These are phyloP conservation scores for Pogonus chalceus DNA, from an alignment of 1,140 invertebrate species.

Conservation along the genomic window DNA sequence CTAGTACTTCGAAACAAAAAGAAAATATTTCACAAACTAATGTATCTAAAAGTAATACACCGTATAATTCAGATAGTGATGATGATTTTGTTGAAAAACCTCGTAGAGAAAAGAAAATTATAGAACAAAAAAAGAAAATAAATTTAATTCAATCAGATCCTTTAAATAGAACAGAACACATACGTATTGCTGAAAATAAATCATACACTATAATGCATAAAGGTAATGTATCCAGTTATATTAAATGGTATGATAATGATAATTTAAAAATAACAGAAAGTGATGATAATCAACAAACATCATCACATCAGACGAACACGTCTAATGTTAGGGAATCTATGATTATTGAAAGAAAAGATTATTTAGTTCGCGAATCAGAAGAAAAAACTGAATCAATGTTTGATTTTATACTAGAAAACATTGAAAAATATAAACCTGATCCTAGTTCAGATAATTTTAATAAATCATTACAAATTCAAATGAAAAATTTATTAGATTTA, in stretches of 20 bases:
- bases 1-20: neutral
- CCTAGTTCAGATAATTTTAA: no score
- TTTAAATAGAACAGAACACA: neutral
- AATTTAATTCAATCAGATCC: neutral
- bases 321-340: neutral
- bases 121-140: neutral
- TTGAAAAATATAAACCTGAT: neutral
- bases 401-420: neutral
- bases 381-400: neutral
- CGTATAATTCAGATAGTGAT: neutral
- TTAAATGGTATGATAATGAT: constrained; percentile 2
- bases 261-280: neutral
- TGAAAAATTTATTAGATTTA: no score
- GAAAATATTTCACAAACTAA: neutral
- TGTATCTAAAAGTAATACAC: neutral
- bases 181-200: neutral
- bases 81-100: neutral
- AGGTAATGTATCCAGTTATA: neutral
- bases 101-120: neutral
- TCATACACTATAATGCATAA: neutral
- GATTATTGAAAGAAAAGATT: neutral
- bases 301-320: neutral
- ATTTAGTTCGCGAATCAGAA: neutral
- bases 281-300: constrained; percentile 2
- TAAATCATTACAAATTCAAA: no score